Evolutionary conservation across 2,797 vertebrate species (phyloP), one percentile per base, ranked within the genome.

Genomic region (Anguilla obscura): DNA sequence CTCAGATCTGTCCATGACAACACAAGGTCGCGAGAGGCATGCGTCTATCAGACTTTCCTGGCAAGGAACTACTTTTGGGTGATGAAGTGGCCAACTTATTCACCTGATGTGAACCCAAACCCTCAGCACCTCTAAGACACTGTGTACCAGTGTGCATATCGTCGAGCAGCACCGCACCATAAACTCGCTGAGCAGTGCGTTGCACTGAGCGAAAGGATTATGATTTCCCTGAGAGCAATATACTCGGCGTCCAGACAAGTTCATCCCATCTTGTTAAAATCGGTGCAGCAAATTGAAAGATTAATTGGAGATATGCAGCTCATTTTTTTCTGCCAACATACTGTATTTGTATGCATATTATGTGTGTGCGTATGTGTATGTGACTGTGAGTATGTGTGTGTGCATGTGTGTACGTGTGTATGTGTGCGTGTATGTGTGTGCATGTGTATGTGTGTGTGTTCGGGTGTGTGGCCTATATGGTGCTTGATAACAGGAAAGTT

Each of bases 61-160:
- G 33, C 74, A 40, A 5, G 74, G n/a, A 79, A 79, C 14, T 6
- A 45, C 16, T 79, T 79, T 21, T 18, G 74, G 5, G 74, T 18
- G 36, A 71, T 33, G 69, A 79, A 79, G 74, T 45, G 36, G 74
- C 36, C 74, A 79, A 79, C 74, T 79, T 79, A 45, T 79, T 79
- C 33, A 79, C 74, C 74, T 45, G 36, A 79, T 16, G 7, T 45
- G 33, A 79, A 40, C 74, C 16, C 16, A 16, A 79, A 36, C 10
- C 74, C 36, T 40, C 36, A 45, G 33, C 33, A 7, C 74, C 74
- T 45, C 33, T 5, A 27, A 45, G 33, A 79, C 74, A 18, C 36
- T 79, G 30, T 21, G 33, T 79, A 45, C 69, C 12, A 21, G 27
- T 12, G 30, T 36, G 10, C 30, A 5, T 36, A 69, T 30, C 66